These are phyloP conservation scores for Itoplectis maculator DNA, from an alignment of 2,888 invertebrate genomes.

Conservation along the genomic window DNA sequence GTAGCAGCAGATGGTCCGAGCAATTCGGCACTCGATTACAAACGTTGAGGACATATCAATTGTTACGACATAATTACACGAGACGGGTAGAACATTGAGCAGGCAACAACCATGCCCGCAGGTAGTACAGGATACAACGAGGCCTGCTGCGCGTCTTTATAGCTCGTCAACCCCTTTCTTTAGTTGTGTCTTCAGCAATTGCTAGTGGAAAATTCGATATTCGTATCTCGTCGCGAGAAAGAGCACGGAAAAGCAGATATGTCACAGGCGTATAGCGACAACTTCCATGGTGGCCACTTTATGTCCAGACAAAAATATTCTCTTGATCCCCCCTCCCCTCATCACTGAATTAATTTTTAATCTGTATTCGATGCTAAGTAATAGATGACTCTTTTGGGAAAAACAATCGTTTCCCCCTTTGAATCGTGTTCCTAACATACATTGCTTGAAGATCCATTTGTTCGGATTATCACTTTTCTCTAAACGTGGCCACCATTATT, in stretches of 20 bases:
- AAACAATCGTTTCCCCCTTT: no score
- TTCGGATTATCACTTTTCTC: no score
- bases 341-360: no score
- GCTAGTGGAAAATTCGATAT: background rate
- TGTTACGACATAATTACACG: conserved; percentile 51
- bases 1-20: conserved; percentile 31
- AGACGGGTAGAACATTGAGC: conserved; percentile 57
- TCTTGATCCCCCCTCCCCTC: no score
- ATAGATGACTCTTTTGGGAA: no score
- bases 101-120: conserved; percentile 68
- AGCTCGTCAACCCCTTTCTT: conserved; percentile 13
- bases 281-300: no score
- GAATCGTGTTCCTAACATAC: no score
- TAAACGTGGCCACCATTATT: background rate
- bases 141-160: conserved; percentile 35
- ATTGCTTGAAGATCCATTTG: no score
- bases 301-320: no score
- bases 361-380: no score
- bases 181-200: background rate
- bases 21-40: conserved; percentile 20
- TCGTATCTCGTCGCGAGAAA: background rate
- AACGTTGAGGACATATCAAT: conserved; percentile 44
- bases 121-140: conserved; percentile 56
- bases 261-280: conserved; percentile 1
- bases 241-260: conserved; percentile 12